Conservation (phyloP, 2,888 invertebrate species). For the Torymus aiolomorphi region DNA sequence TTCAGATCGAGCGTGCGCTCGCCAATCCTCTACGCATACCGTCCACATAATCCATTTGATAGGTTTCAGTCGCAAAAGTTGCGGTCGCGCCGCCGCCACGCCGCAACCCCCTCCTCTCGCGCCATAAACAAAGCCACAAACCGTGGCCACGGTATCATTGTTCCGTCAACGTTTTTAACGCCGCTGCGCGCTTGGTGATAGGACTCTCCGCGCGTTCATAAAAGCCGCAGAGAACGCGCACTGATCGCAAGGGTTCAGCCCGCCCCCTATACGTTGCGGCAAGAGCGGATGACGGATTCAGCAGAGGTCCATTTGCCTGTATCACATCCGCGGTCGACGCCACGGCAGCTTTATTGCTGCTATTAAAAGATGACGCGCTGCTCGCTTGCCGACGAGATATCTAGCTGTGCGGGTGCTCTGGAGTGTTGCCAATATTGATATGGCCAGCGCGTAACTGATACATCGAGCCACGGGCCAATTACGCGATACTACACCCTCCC, state of each 20-base stretch:
- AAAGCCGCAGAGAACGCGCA: background rate
- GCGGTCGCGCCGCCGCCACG: background rate
- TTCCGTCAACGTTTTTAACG: slow-evolving; percentile 22
- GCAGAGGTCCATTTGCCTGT: slow-evolving; percentile 51
- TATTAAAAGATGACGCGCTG: slow-evolving; percentile 67
- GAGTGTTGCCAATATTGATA: slow-evolving; percentile 67
- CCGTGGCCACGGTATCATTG: slow-evolving; percentile 2
- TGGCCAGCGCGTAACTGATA: slow-evolving; percentile 54
- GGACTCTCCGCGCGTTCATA: background rate
- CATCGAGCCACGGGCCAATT: slow-evolving; percentile 60
- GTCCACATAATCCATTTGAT: too few species aligned
- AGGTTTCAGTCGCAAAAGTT: background rate
- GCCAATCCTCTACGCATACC: too few species aligned
- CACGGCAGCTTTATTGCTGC: slow-evolving; percentile 61
- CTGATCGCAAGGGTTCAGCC: too few species aligned
- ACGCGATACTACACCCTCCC: slow-evolving; percentile 44
- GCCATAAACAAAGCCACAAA: slow-evolving; percentile 21
- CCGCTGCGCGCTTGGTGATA: too few species aligned
- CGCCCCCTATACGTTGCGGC: too few species aligned
- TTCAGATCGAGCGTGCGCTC: too few species aligned
- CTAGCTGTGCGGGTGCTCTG: slow-evolving; percentile 53
- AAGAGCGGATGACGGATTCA: slow-evolving; percentile 11
- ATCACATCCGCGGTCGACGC: slow-evolving; percentile 21
- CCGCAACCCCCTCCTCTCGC: background rate
- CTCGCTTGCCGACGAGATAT: slow-evolving; percentile 24